Base-by-base conservation (phyloP, 2,113 vertebrate genomes). In the Jaculus jaculus region DNA sequence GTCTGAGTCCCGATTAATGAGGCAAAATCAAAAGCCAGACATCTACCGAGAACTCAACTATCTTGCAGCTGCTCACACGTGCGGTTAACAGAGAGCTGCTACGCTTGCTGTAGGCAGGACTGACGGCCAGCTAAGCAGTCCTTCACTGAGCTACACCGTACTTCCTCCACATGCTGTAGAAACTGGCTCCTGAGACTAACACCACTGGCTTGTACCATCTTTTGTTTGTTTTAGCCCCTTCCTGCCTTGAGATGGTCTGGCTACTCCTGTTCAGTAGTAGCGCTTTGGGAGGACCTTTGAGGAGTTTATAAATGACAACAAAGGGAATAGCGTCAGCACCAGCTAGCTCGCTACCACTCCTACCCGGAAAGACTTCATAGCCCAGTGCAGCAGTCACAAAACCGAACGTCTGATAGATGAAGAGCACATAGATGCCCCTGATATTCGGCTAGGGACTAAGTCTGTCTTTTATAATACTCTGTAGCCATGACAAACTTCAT, bases 271-370 rank as follows among this genome's bases (percentile, higher is more conserved):
- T 51, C 54, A 77, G 24, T 3, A 10, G 42, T 8, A 47, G 42
- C 26, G 5, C 61, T 75, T n/a, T 8, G 34, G 2, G 23, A 51
- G 28, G 34, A 39, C 51, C 79, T 42, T 28, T 23, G n/a, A 86
- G n/a, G 24, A 26, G 24, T n/a, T 68, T 26, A 32, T 17, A 23
- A 5, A 32, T 1, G 77, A 16, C 21, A 39, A 23, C 13, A 61
- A 92, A 80, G 51, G n/a, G 12, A 0, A 18, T 30, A 12, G 21
- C 0, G 6, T 1, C 11, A n/a, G 51, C 8, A 2, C 17, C 5
- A 20, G 47, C 12, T 1, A 23, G 75, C 37, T 11, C 34, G 7
- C 32, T 4, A 10, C 32, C 18, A 23, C 4, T 58, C 66, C 65
- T 34, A 32, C 28, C 28, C 15, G 3, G 15, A 24, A 16, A 17